These are phyloP conservation scores for Gymnodraco acuticeps DNA, from an alignment of 2,797 vertebrate species.

Conservation along the genomic window DNA sequence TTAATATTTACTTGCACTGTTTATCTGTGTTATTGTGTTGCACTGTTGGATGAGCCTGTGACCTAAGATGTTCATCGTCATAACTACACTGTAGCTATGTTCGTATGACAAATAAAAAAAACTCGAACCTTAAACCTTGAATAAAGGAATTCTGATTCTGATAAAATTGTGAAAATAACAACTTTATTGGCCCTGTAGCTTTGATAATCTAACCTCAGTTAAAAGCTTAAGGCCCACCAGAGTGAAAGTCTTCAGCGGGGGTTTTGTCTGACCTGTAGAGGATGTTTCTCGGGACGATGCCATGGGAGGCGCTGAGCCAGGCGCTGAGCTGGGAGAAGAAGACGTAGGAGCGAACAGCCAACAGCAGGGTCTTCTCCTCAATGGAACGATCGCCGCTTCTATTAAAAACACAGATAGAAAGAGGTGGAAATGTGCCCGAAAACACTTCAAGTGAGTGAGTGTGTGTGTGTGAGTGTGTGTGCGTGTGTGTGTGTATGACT, in stretches of 20 bases:
- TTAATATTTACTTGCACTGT: no score
- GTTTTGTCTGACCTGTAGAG: conserved; percentile 91
- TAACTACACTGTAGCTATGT: no score
- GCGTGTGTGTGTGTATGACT: conserved; percentile 17
- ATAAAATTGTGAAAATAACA: conserved; percentile 7
- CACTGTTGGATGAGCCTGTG: no score
- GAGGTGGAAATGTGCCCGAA: conserved; percentile 69
- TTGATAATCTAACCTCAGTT: conserved; percentile 6
- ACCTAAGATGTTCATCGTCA: no score
- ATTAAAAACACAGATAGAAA: conserved; percentile 52
- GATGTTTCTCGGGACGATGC: conserved; percentile 98
- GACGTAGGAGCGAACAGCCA: conserved; percentile 97
- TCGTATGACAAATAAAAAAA: no score
- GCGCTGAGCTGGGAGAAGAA: conserved; percentile 99
- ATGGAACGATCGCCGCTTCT: conserved; percentile 97
- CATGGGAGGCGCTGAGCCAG: conserved; percentile 98
- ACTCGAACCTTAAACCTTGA: no score
- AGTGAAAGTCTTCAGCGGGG: conserved; percentile 40
- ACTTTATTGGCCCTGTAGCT: conserved; percentile 6
- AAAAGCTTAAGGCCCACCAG: conserved; percentile 35
- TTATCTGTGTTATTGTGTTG: no score
- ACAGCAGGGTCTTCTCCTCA: conserved; percentile 96
- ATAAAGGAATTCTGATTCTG: no score
- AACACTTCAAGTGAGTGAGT: conserved; percentile 36
- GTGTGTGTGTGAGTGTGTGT: conserved; percentile 2